Conservation (phyloP, 2,797 vertebrate genomes). For the Dicrostonyx torquatus region DNA sequence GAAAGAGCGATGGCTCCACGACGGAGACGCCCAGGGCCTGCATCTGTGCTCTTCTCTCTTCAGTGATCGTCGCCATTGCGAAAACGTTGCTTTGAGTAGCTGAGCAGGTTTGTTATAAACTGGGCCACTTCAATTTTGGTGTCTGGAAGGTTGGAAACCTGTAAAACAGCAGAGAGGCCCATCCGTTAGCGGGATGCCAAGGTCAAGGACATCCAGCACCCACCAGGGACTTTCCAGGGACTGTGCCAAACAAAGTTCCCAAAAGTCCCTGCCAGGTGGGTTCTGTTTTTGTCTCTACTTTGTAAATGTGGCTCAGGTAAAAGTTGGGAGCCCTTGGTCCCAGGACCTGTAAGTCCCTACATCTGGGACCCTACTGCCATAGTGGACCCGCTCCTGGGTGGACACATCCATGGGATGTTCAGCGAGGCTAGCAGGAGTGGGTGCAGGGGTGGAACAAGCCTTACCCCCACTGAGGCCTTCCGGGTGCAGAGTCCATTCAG, state of each 20-base stretch:
- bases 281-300: background rate
- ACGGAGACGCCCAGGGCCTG: background rate
- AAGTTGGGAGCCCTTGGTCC: background rate
- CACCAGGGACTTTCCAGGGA: slow-evolving; percentile 43
- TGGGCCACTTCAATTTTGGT: slow-evolving; percentile 73
- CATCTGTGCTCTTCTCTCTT: background rate
- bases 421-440: background rate
- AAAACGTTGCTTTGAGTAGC: rapidly evolving
- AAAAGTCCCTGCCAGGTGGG: slow-evolving; percentile 6
- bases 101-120: slow-evolving; percentile 58
- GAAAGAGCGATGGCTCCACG: background rate
- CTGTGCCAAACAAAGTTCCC: rapidly evolving
- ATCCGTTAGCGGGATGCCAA: background rate
- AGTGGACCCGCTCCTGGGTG: background rate
- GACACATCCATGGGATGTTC: background rate
- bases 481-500: background rate
- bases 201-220: rapidly evolving
- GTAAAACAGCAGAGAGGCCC: background rate
- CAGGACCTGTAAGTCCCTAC: background rate
- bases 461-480: background rate
- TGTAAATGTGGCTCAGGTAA: background rate
- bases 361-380: background rate
- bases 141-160: slow-evolving; percentile 12
- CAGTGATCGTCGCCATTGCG: rapidly evolving
- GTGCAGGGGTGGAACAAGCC: background rate